Percentiles rank a stretch among this genome's conserved stretches.
These are phyloP conservation scores for Pemphredon lugubris DNA, from an alignment of 2,888 invertebrate species.

Conservation along the genomic window DNA sequence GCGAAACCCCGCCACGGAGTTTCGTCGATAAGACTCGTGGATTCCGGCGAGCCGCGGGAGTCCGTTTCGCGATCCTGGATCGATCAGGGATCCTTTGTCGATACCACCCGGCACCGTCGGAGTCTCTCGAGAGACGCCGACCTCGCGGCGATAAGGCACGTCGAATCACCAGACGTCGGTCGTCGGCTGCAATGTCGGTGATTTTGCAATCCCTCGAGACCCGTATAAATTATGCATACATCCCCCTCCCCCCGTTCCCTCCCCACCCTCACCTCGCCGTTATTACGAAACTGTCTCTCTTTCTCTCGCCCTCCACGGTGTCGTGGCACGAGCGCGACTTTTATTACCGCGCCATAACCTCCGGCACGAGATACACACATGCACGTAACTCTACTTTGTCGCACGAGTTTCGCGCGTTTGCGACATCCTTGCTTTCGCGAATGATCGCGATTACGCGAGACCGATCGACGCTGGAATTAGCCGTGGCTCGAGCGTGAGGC, in stretches of 20 bases:
- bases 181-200: constrained; percentile 26
- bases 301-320: constrained; percentile 34
- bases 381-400: constrained; percentile 41
- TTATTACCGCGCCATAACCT: constrained; percentile 57
- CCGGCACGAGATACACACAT: constrained; percentile 18
- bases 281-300: constrained; percentile 47
- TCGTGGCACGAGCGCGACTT: constrained; percentile 49
- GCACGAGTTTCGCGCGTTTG: constrained; percentile 47
- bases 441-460: constrained; percentile 28
- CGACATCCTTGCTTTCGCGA: constrained; percentile 40
- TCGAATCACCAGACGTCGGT: constrained; percentile 67
- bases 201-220: constrained; percentile 70
- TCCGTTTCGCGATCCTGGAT: constrained; percentile 45
- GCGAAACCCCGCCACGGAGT: constrained; percentile 36
- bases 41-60: constrained; percentile 48
- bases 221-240: constrained; percentile 68
- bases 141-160: constrained; percentile 65
- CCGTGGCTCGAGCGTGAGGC: no score
- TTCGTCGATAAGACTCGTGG: constrained; percentile 32
- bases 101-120: constrained; percentile 60
- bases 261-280: not conserved
- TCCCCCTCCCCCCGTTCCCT: constrained; percentile 17
- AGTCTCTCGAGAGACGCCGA: not conserved
- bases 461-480: no score
- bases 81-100: constrained; percentile 64